These are phyloP conservation scores for Apis mellifera DNA, from an alignment of 1,140 invertebrate species.

Conservation along the genomic window Amel_HAv3.1 CM009939.2:9318001-9318500, in stretches of 20 bases:
- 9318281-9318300: constrained; percentile 27
- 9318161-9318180: constrained; percentile 20
- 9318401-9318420: background rate
- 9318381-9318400: background rate
- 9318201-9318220: constrained; percentile 21
- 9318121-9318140: background rate
- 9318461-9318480: background rate
- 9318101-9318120: constrained; percentile 22
- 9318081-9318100: constrained; percentile 3
- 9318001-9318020: background rate
- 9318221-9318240: constrained; percentile 38
- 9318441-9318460: background rate
- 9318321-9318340: constrained; percentile 6
- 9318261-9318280: constrained; percentile 37
- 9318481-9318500: background rate
- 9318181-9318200: constrained; percentile 3
- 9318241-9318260: constrained; percentile 45
- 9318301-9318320: constrained; percentile 2
- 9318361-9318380: background rate
- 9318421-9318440: constrained; percentile 25
- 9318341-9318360: background rate
- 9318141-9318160: constrained; percentile 1
- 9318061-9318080: too few relatives aligned
- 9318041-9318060: background rate
- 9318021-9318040: background rate